phyloP scores from a whole-genome alignment of 2,113 vertebrate genomes.

The Eolophus roseicapilla region DNA sequence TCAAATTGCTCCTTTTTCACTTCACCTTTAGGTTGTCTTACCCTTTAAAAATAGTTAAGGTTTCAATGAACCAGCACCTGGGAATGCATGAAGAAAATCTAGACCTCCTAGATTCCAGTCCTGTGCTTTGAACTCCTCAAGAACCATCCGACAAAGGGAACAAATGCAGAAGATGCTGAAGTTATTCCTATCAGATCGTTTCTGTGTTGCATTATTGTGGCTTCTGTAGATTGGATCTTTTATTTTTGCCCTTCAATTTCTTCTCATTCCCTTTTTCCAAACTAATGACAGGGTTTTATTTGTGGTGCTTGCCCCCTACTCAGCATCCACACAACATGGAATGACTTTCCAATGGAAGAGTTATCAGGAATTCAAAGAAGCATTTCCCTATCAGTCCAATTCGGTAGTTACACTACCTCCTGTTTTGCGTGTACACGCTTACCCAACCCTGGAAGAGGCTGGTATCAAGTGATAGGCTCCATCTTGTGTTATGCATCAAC shows the following conservation, averaged over 20 bases:
- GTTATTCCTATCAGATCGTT: not conserved
- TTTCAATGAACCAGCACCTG: not conserved
- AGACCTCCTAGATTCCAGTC: not conserved
- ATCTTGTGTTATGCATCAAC: not conserved
- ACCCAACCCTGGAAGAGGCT: not conserved
- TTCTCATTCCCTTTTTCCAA: not conserved
- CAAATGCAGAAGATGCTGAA: not conserved
- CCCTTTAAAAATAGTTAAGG: not conserved
- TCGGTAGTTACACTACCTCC: not conserved
- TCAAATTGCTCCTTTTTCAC: not conserved
- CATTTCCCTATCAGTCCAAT: not conserved
- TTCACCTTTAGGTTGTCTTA: not conserved
- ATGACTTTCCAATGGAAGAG: not conserved
- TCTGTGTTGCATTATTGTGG: too few relatives aligned
- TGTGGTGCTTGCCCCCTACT: not conserved
- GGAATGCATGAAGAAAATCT: not conserved
- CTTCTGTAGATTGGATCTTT: not conserved
- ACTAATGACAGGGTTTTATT: not conserved
- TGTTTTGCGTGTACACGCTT: not conserved
- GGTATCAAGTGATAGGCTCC: not conserved
- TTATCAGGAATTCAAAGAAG: not conserved
- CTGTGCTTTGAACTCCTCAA: not conserved
- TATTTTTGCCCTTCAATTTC: not conserved
- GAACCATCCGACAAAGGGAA: not conserved
- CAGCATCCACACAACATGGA: accelerated